Conservation (phyloP, 2,888 invertebrate genomes). For the Didymodactylos carnosus region DNA sequence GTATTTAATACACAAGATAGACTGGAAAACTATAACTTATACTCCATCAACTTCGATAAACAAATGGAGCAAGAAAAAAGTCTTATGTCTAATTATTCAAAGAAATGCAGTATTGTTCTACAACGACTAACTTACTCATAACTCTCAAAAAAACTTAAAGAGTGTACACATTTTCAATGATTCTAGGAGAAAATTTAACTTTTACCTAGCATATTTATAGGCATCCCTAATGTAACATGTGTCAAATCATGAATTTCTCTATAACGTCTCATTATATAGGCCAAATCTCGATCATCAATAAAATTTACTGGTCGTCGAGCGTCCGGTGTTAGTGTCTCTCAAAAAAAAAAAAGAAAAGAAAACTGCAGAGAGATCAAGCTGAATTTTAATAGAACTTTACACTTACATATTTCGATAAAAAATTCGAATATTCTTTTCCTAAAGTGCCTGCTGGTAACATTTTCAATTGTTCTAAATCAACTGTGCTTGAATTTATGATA, state of each 20-base stretch:
- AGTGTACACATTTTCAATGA: too few species aligned
- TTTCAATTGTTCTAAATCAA: conserved; percentile 52
- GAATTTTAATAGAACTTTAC: not conserved
- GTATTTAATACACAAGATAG: too few species aligned
- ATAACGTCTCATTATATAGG: conserved; percentile 90
- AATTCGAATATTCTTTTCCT: conserved; percentile 64
- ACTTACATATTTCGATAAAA: conserved; percentile 53
- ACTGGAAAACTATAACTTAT: too few species aligned
- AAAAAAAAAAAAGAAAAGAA: not conserved
- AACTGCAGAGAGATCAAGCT: not conserved
- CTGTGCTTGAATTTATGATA: conserved; percentile 59
- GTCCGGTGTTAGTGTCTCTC: conserved; percentile 69
- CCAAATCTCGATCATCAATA: conserved; percentile 64
- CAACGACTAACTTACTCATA: too few species aligned
- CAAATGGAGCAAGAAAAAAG: too few species aligned
- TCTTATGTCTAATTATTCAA: not conserved
- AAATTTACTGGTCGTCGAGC: conserved; percentile 70
- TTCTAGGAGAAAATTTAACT: not conserved
- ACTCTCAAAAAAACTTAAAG: too few species aligned
- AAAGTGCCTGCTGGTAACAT: conserved; percentile 57
- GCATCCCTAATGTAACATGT: conserved; percentile 66
- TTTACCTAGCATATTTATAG: conserved; percentile 63
- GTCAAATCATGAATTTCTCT: conserved; percentile 86
- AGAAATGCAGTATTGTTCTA: too few species aligned
- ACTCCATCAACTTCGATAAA: too few species aligned